These are phyloP conservation scores for Corythornis leucogaster DNA, from an alignment of 2,797 vertebrate genomes.

Conservation along the genomic window DNA sequence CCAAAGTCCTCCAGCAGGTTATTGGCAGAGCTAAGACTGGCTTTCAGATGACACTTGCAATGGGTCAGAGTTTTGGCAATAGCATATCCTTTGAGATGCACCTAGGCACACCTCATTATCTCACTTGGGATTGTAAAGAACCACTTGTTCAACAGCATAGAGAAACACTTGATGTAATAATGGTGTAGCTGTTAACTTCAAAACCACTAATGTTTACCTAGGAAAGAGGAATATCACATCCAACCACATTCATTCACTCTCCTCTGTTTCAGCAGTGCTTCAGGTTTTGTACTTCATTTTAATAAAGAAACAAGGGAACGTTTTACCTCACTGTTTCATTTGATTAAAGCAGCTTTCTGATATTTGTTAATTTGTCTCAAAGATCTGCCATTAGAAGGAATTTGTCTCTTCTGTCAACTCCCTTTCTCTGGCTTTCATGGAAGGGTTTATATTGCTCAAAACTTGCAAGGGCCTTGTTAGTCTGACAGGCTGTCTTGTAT, in stretches of 20 bases:
- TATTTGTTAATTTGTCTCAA: not conserved
- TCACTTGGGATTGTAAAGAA: not conserved
- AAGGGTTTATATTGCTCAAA: not conserved
- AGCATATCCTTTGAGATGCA: not conserved
- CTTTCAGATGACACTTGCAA: not conserved
- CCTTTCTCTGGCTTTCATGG: not conserved
- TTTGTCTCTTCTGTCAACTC: not conserved
- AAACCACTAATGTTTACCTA: not conserved
- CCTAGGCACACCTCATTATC: fast-evolving
- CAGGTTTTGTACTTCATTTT: not conserved
- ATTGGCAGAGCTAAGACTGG: not conserved
- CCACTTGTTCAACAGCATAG: not conserved
- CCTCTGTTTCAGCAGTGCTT: not conserved
- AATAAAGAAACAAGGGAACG: not conserved
- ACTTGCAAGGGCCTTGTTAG: not conserved
- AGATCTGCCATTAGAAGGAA: not conserved
- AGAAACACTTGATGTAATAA: not conserved
- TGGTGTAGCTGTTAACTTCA: not conserved
- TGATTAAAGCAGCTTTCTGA: not conserved
- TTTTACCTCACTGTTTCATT: not conserved
- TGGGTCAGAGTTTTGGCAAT: not conserved
- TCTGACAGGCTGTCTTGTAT: not conserved
- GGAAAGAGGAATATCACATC: not conserved
- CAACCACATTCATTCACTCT: not conserved
- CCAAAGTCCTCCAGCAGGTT: not conserved